Percentiles rank a stretch among this genome's conserved stretches.
These are phyloP conservation scores for Lanius collurio DNA, from an alignment of 2,113 vertebrate species.

Conservation along the genomic window DNA sequence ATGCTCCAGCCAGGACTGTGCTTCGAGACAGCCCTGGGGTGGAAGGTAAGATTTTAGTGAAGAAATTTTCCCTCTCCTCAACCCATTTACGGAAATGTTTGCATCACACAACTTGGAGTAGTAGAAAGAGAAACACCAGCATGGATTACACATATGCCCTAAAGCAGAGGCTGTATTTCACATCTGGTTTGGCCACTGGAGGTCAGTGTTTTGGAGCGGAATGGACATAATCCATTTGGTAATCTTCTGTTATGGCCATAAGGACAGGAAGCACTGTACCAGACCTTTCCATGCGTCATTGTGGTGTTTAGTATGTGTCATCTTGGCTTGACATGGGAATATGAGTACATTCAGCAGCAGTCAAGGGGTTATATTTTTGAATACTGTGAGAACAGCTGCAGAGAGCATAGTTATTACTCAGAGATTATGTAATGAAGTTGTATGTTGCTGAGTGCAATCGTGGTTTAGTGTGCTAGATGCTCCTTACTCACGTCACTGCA, in stretches of 20 bases:
- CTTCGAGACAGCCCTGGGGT: background rate
- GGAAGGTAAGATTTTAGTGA: background rate
- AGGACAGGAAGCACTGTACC: constrained; percentile 14
- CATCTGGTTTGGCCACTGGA: constrained; percentile 29
- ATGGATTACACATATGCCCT: background rate
- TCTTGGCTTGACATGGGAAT: constrained; percentile 9
- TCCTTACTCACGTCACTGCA: background rate
- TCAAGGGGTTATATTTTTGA: constrained; percentile 44
- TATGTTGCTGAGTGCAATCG: background rate
- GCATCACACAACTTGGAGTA: background rate
- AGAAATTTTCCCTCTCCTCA: background rate
- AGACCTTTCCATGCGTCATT: constrained; percentile 53
- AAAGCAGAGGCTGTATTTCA: background rate
- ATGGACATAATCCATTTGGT: background rate
- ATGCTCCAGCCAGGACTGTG: rapidly evolving
- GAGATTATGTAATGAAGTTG: background rate
- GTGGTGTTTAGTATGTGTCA: constrained; percentile 19
- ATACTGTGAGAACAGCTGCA: constrained; percentile 33
- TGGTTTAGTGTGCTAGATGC: background rate
- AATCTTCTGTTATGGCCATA: background rate
- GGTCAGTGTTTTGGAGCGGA: constrained; percentile 44
- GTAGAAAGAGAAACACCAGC: background rate
- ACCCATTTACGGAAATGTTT: background rate
- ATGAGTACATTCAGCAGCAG: constrained; percentile 1
- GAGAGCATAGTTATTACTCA: background rate